phyloP scores from a whole-genome alignment of 2,888 invertebrate genomes.

The Serrognathus titanus region DNA sequence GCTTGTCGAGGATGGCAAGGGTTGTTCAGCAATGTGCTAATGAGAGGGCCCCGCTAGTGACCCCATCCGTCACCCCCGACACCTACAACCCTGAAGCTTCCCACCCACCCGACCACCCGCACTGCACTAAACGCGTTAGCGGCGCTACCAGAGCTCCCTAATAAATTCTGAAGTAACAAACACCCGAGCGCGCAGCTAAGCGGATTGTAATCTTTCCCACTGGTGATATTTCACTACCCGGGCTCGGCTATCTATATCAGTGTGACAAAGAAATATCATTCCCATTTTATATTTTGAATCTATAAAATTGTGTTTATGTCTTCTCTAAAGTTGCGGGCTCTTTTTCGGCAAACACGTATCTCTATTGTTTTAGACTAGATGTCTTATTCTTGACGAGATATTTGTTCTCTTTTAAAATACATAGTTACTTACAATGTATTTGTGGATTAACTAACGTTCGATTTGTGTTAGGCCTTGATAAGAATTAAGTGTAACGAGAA shows the following conservation, averaged over 20 bases:
- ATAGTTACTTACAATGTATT: too few species aligned
- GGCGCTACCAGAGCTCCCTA: constrained; percentile 39
- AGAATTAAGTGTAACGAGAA: too few species aligned
- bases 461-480: too few species aligned
- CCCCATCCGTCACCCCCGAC: constrained; percentile 43
- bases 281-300: constrained; percentile 32
- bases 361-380: not conserved
- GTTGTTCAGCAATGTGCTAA: constrained; percentile 44
- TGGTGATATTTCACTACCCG: constrained; percentile 47
- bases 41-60: constrained; percentile 40
- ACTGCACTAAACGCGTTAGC: constrained; percentile 46
- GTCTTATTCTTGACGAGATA: too few species aligned
- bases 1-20: constrained; percentile 31
- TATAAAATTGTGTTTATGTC: constrained; percentile 30
- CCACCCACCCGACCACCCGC: constrained; percentile 39
- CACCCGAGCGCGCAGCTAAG: constrained; percentile 42
- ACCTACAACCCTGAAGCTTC: constrained; percentile 28
- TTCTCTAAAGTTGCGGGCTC: constrained; percentile 14
- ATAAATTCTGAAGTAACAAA: constrained; percentile 47
- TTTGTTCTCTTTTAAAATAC: too few species aligned
- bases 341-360: not conserved
- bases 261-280: constrained; percentile 41
- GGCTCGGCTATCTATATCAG: constrained; percentile 37
- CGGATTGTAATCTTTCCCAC: constrained; percentile 48
- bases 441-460: too few species aligned